These are phyloP conservation scores for Heteronetta atricapilla DNA, from an alignment of 2,113 vertebrate genomes.

Conservation along the genomic window DNA sequence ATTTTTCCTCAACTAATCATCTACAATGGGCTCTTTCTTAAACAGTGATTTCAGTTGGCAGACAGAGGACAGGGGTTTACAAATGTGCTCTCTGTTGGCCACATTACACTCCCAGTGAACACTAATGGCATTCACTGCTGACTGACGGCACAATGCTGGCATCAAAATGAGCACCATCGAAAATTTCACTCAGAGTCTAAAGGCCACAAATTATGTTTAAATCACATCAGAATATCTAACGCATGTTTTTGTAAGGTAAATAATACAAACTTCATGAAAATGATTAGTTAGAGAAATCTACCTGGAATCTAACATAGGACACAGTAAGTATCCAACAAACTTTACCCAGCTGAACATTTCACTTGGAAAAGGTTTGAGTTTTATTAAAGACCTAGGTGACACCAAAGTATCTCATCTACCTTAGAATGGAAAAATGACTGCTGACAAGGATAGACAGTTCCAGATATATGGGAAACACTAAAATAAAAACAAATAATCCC, in stretches of 20 bases:
- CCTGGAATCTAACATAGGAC: background rate
- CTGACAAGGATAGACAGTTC: background rate
- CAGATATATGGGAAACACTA: background rate
- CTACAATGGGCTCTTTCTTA: constrained; percentile 18
- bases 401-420: background rate
- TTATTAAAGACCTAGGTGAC: background rate
- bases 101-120: constrained; percentile 2
- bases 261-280: background rate
- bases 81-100: background rate
- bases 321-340: background rate
- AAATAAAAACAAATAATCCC: background rate
- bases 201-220: background rate
- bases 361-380: background rate
- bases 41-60: background rate
- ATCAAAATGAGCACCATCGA: background rate
- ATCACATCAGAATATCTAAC: background rate
- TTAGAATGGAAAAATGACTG: background rate
- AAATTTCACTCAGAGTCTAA: background rate
- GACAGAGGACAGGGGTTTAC: background rate
- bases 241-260: background rate
- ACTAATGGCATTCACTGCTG: background rate
- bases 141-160: background rate
- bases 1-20: constrained; percentile 4
- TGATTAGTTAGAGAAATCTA: background rate
- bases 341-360: background rate